These are phyloP conservation scores for Umimayanthus kanabou DNA, from an alignment of 92 coral and sea anemone genomes.

Conservation along the genomic window DNA sequence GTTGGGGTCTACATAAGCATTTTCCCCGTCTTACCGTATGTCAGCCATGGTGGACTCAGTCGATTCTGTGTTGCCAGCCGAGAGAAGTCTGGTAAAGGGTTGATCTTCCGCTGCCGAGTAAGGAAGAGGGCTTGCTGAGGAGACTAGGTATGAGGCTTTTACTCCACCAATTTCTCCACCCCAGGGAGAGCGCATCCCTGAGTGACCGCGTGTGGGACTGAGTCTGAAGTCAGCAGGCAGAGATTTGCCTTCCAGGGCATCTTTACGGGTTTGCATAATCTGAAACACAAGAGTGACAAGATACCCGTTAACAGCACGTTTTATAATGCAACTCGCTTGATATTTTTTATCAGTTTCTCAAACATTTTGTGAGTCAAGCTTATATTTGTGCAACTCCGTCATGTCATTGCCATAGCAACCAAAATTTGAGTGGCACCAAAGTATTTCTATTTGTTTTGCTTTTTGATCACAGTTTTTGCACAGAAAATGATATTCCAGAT, in stretches of 20 bases:
- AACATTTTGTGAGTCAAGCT: no score
- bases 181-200: slow-evolving; percentile 98
- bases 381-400: no score
- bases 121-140: slow-evolving; percentile 27
- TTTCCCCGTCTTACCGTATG: slow-evolving; percentile 47
- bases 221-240: slow-evolving; percentile 93
- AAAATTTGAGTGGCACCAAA: no score
- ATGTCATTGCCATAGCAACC: no score
- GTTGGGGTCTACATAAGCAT: not conserved
- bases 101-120: slow-evolving; percentile 41
- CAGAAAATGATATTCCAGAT: no score
- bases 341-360: no score
- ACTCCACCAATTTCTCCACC: slow-evolving; percentile 98
- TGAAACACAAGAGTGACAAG: slow-evolving; percentile 2
- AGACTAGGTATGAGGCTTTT: slow-evolving; percentile 53
- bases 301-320: not conserved
- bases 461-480: no score
- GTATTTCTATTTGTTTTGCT: no score
- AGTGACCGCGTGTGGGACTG: slow-evolving; percentile 91
- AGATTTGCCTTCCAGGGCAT: slow-evolving; percentile 84
- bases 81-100: slow-evolving; percentile 55
- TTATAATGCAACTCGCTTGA: not conserved
- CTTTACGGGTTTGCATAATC: slow-evolving; percentile 95
- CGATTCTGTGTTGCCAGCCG: slow-evolving; percentile 75
- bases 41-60: slow-evolving; percentile 59